Conservation (phyloP, 2,888 invertebrate species). For the Hypomecis punctinalis region DNA sequence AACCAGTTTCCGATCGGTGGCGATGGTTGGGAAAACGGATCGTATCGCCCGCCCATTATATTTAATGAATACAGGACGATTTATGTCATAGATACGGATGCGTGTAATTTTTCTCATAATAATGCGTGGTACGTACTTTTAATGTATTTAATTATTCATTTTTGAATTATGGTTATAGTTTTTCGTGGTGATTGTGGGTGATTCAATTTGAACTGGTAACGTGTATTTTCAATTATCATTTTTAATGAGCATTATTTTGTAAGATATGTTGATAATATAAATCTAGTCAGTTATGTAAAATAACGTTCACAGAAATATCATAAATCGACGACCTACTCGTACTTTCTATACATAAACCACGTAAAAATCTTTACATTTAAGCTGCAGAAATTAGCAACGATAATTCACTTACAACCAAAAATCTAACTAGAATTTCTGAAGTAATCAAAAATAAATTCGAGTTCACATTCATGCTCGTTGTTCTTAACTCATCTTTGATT, state of each 20-base stretch:
- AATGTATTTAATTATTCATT: constrained; percentile 60
- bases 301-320: no score
- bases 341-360: no score
- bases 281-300: no score
- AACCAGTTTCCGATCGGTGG: constrained; percentile 70
- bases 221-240: constrained; percentile 18
- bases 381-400: no score
- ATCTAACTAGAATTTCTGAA: no score
- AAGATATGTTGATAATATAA: neutral
- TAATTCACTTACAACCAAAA: no score
- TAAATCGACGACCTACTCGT: no score
- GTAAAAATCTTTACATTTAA: no score
- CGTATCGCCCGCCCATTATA: constrained; percentile 72
- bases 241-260: constrained; percentile 13
- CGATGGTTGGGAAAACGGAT: constrained; percentile 61
- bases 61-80: constrained; percentile 77
- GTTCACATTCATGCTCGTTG: no score
- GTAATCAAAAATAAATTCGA: no score
- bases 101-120: constrained; percentile 70
- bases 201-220: constrained; percentile 19
- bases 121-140: constrained; percentile 55
- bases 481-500: no score
- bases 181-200: constrained; percentile 43
- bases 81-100: constrained; percentile 66
- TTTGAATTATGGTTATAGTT: constrained; percentile 68